These are phyloP conservation scores for Ceratina calcarata DNA, from an alignment of 1,140 invertebrate species.

Conservation along the genomic window DNA sequence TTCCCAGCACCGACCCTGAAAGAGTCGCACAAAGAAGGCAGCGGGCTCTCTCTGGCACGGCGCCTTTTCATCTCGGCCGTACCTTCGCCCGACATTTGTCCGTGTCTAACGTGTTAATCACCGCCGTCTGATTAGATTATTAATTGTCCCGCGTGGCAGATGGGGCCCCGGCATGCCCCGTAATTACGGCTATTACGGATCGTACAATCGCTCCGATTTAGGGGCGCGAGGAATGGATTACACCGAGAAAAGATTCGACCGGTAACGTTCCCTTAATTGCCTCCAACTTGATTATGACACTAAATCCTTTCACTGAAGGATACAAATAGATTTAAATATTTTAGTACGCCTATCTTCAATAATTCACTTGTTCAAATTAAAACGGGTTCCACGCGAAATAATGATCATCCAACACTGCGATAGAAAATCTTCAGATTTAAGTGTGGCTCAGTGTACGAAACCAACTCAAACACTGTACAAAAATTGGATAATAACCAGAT, in stretches of 20 bases:
- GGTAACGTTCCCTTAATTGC: neutral
- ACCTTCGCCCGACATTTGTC: constrained; percentile 43
- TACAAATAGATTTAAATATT: too few relatives aligned
- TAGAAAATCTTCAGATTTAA: too few relatives aligned
- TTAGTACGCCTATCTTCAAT: too few relatives aligned
- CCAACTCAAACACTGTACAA: too few relatives aligned
- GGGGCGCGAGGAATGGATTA: constrained; percentile 34
- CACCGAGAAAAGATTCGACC: constrained; percentile 20
- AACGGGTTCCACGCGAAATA: too few relatives aligned
- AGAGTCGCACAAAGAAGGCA: constrained; percentile 22
- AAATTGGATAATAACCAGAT: too few relatives aligned
- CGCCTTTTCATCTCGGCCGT: constrained; percentile 47
- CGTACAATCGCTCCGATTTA: constrained; percentile 41
- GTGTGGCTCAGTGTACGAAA: too few relatives aligned
- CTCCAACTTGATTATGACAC: neutral
- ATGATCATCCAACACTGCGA: too few relatives aligned
- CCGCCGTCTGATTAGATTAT: constrained; percentile 53
- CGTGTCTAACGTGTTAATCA: constrained; percentile 54
- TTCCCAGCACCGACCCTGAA: constrained; percentile 2
- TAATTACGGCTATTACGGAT: constrained; percentile 54
- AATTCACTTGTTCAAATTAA: too few relatives aligned
- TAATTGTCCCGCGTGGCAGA: constrained; percentile 49
- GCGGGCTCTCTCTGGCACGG: constrained; percentile 26
- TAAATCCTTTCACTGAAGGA: too few relatives aligned
- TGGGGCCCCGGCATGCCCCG: constrained; percentile 37